Conservation (phyloP, 2,113 vertebrate species). For the Cynocephalus volans region DNA sequence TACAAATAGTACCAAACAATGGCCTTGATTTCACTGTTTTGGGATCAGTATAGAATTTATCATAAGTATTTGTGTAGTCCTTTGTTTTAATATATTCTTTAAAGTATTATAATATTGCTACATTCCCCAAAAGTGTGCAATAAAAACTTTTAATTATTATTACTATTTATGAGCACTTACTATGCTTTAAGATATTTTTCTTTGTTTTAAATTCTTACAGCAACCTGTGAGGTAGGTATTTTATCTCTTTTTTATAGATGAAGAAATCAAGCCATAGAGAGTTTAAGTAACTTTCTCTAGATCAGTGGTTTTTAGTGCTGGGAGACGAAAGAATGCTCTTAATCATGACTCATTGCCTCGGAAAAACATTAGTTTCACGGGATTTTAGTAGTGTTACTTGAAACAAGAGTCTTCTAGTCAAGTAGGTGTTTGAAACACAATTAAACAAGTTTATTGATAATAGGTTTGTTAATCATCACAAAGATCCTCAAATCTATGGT, state of each 20-base stretch:
- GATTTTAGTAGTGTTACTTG: not conserved
- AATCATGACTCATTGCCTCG: not conserved
- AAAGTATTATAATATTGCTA: not conserved
- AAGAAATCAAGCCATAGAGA: not conserved
- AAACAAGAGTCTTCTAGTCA: not conserved
- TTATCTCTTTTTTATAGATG: not conserved
- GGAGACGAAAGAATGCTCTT: not conserved
- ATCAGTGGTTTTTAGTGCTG: not conserved
- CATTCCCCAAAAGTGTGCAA: not conserved
- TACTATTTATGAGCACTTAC: not conserved
- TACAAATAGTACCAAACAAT: not conserved
- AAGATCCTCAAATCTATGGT: not conserved
- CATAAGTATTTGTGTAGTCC: not conserved
- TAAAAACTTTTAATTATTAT: not conserved
- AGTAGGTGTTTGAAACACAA: not conserved
- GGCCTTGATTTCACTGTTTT: slow-evolving; percentile 13
- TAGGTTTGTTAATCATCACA: not conserved
- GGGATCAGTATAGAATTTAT: not conserved
- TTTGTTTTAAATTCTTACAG: not conserved
- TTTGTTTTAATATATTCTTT: not conserved
- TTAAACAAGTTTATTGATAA: not conserved
- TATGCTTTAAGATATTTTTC: not conserved
- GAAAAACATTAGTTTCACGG: not conserved
- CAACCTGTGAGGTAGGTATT: not conserved
- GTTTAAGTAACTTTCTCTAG: not conserved